Percentiles rank a stretch among this genome's conserved stretches.
Evolutionary conservation across 1,140 invertebrate genomes (phyloP).

Genomic region (Hylaeus anthracinus): DNA sequence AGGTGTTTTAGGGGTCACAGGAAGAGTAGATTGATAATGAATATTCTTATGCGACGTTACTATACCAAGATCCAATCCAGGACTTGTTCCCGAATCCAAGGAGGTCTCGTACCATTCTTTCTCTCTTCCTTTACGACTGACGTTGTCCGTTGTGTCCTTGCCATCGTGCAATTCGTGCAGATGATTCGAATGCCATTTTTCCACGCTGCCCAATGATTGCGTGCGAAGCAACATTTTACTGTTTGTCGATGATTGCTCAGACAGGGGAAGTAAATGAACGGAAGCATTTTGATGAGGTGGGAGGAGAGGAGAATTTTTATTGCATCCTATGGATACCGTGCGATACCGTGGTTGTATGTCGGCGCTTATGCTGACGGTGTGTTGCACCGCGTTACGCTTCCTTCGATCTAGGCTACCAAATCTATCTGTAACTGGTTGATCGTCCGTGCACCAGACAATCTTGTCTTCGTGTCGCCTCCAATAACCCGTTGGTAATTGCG

Average conservation of each 20-base stretch:
- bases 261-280: conserved; percentile 69
- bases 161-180: conserved; percentile 59
- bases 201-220: conserved; percentile 84
- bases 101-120: conserved; percentile 90
- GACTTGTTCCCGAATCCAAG: conserved; percentile 82
- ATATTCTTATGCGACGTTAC: conserved; percentile 69
- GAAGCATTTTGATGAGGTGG: conserved; percentile 51
- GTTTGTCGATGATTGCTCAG: conserved; percentile 79
- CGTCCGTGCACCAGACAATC: conserved; percentile 74
- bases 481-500: conserved; percentile 68
- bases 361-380: conserved; percentile 50
- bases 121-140: conserved; percentile 75
- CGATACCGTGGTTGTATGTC: conserved; percentile 70
- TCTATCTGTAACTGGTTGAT: conserved; percentile 73
- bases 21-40: conserved; percentile 54
- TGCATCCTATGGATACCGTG: conserved; percentile 61
- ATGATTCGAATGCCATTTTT: conserved; percentile 76
- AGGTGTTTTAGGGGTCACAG: conserved; percentile 4
- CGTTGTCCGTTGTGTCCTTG: conserved; percentile 70
- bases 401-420: conserved; percentile 85
- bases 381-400: conserved; percentile 78
- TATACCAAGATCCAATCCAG: conserved; percentile 37
- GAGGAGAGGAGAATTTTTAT: conserved; percentile 48
- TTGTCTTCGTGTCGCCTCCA: conserved; percentile 76
- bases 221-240: conserved; percentile 82